phyloP scores from a whole-genome alignment of 2,797 vertebrate species.

The Rhincodon typus region DNA sequence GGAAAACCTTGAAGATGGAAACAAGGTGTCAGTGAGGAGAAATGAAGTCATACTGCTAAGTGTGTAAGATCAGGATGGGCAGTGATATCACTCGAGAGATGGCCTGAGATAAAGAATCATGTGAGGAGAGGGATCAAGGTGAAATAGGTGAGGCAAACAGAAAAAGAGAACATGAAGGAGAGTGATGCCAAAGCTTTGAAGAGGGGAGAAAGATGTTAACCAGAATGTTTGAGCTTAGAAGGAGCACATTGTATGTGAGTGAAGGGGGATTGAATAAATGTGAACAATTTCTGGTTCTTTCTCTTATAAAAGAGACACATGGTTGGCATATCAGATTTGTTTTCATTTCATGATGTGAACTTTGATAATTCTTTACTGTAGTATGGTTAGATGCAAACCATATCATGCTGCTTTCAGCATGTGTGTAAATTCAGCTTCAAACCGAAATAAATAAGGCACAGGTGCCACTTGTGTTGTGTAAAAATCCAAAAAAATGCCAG shows the following conservation, averaged over 20 bases:
- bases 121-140: not conserved
- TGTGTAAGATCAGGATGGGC: too few relatives aligned
- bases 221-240: not conserved
- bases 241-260: not conserved
- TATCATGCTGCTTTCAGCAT: not conserved
- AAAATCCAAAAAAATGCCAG: not conserved
- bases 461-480: not conserved
- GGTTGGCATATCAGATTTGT: not conserved
- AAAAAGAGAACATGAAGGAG: not conserved
- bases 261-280: not conserved
- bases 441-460: not conserved
- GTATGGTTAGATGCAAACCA: not conserved
- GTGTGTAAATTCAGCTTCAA: not conserved
- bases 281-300: not conserved
- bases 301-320: not conserved
- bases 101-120: not conserved
- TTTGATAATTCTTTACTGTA: not conserved
- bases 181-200: not conserved
- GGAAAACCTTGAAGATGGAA: not conserved
- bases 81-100: not conserved
- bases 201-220: not conserved
- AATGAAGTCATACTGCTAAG: not conserved
- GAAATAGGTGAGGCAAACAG: not conserved
- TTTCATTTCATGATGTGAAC: not conserved
- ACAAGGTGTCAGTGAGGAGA: not conserved